Percentiles rank a stretch among this genome's conserved stretches.
phyloP scores from a whole-genome alignment of 2,113 vertebrate species.

The Stigmatopora nigra region DNA sequence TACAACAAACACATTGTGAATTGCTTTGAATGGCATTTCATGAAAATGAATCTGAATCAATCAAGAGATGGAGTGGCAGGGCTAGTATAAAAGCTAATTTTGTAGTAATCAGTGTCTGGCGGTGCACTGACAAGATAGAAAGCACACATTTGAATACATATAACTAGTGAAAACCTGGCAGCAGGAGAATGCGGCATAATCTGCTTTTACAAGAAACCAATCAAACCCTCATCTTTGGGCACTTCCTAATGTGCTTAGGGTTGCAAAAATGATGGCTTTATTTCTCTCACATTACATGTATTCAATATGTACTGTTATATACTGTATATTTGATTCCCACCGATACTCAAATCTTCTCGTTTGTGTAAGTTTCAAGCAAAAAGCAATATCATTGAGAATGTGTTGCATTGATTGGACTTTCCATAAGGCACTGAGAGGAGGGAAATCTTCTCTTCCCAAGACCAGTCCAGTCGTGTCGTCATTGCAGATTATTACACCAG shows the following conservation, averaged over 20 bases:
- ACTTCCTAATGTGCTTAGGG: conserved; percentile 83
- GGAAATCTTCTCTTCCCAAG: conserved; percentile 75
- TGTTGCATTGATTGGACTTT: conserved; percentile 97
- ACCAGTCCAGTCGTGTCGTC: conserved; percentile 88
- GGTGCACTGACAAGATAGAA: conserved; percentile 57
- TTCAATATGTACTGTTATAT: conserved; percentile 16
- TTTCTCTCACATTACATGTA: conserved; percentile 66
- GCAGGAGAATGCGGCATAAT: conserved; percentile 57
- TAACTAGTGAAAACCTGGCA: conserved; percentile 59
- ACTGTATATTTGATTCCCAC: conserved; percentile 53
- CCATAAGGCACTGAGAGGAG: conserved; percentile 99
- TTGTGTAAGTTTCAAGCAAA: conserved; percentile 79
- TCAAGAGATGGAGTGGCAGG: conserved; percentile 15
- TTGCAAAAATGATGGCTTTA: conserved; percentile 98
- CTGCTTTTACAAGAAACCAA: conserved; percentile 60
- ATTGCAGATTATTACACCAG: conserved; percentile 80
- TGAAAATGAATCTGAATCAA: conserved; percentile 1
- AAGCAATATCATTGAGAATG: conserved; percentile 86
- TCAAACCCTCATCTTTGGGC: conserved; percentile 56
- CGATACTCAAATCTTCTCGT: conserved; percentile 67
- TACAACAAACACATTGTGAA: conserved; percentile 39
- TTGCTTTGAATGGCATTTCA: conserved; percentile 21
- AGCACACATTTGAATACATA: conserved; percentile 55
- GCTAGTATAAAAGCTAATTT: conserved; percentile 60
- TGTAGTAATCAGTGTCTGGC: conserved; percentile 56